These are phyloP conservation scores for Ips typographus DNA, from an alignment of 1,140 invertebrate species.

Conservation along the genomic window DNA sequence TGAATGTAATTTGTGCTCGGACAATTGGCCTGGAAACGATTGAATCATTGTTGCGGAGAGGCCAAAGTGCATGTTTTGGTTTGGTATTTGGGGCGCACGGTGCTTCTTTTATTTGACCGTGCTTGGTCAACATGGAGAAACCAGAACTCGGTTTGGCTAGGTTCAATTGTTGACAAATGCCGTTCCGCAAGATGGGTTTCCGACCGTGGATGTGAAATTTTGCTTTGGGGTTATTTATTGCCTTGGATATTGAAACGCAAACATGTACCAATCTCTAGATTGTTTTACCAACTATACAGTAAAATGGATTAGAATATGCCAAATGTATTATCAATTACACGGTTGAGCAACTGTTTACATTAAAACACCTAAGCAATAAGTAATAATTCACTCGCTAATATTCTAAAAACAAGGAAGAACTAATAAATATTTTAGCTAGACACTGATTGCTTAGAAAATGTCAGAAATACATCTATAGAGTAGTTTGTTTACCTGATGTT, in stretches of 20 bases:
- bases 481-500: too few species aligned
- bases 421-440: too few species aligned
- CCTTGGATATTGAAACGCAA: not conserved
- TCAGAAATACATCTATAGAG: too few species aligned
- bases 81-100: conserved; percentile 8
- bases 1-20: conserved; percentile 26
- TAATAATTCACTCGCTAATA: too few species aligned
- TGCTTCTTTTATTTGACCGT: conserved; percentile 1
- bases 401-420: too few species aligned
- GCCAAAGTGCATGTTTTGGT: conserved; percentile 2
- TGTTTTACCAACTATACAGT: not conserved
- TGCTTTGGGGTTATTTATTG: conserved; percentile 16
- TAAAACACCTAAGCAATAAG: too few species aligned
- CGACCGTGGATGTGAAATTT: conserved; percentile 21
- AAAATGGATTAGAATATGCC: not conserved
- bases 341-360: too few species aligned
- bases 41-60: conserved; percentile 4
- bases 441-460: too few species aligned
- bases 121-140: not conserved
- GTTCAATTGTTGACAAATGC: not conserved
- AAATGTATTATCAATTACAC: not conserved
- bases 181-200: conserved; percentile 12
- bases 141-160: not conserved
- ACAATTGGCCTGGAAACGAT: conserved; percentile 9
- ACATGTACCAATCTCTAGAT: not conserved